Conservation (phyloP, 2,113 vertebrate species). For the Macquaria australasica region DNA sequence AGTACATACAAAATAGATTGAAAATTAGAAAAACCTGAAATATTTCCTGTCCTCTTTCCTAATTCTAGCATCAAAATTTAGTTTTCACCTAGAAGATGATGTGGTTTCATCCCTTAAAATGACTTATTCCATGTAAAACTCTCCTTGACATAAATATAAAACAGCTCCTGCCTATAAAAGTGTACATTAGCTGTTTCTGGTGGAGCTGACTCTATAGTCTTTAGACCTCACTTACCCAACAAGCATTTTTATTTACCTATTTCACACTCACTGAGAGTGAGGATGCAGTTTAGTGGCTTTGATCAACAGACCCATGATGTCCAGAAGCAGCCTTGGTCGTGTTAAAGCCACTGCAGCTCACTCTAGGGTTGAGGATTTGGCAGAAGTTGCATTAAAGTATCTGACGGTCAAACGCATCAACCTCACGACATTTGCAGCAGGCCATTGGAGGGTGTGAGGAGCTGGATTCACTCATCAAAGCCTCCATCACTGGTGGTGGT, state of each 20-base stretch:
- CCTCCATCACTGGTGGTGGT: not conserved
- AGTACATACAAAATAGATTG: no score
- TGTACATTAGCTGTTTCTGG: not conserved
- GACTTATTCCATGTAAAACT: not conserved
- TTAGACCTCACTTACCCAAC: not conserved
- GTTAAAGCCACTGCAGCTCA: constrained; percentile 13
- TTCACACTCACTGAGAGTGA: not conserved
- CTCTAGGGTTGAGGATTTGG: constrained; percentile 29
- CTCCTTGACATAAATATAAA: not conserved
- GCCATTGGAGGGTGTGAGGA: constrained; percentile 22
- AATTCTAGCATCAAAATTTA: no score
- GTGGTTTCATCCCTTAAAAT: not conserved
- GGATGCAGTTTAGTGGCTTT: not conserved
- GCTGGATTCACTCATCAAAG: constrained; percentile 56
- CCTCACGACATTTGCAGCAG: constrained; percentile 50
- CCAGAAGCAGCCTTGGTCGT: not conserved
- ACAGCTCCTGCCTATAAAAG: not conserved
- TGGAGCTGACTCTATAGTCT: not conserved
- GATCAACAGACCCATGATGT: constrained; percentile 10
- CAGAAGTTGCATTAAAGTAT: constrained; percentile 48
- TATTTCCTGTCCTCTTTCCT: no score
- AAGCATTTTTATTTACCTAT: not conserved
- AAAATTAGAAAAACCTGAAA: no score
- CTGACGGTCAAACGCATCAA: constrained; percentile 55
- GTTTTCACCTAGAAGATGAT: no score